Conservation (phyloP, 2,113 vertebrate genomes). For the Spea multiplicata region DNA sequence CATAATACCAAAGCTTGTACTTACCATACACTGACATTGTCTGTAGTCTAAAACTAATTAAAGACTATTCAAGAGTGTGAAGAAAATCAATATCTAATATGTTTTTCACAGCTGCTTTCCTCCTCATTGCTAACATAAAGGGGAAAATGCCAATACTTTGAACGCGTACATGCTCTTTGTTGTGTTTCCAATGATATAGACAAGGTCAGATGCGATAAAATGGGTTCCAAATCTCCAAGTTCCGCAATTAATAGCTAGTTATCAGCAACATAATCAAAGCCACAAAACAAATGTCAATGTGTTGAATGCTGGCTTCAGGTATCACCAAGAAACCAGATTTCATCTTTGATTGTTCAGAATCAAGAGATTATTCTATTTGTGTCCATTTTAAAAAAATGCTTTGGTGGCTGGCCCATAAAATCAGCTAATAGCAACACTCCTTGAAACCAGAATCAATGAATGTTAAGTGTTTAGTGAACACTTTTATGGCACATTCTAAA, state of each 20-base stretch:
- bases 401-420: too few relatives aligned
- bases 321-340: slow-evolving; percentile 32
- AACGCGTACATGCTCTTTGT: slow-evolving; percentile 65
- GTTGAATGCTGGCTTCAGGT: slow-evolving; percentile 20
- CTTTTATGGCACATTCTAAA: background rate
- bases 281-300: slow-evolving; percentile 37
- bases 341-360: slow-evolving; percentile 39
- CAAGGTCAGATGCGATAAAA: slow-evolving; percentile 69
- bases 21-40: slow-evolving; percentile 64
- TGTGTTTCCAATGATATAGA: slow-evolving; percentile 55
- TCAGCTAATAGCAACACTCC: too few relatives aligned
- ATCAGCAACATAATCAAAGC: slow-evolving; percentile 44
- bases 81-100: slow-evolving; percentile 81
- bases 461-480: background rate
- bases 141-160: slow-evolving; percentile 70
- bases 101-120: slow-evolving; percentile 74
- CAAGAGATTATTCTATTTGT: slow-evolving; percentile 14
- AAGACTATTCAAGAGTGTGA: slow-evolving; percentile 63
- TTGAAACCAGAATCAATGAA: too few relatives aligned
- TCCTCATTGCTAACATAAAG: slow-evolving; percentile 61
- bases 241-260: slow-evolving; percentile 49
- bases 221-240: slow-evolving; percentile 54
- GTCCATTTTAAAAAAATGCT: slow-evolving; percentile 15
- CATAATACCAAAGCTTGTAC: slow-evolving; percentile 36
- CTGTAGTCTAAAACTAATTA: slow-evolving; percentile 88